Percentiles rank a stretch among this genome's conserved stretches.
phyloP scores from a whole-genome alignment of 1,140 invertebrate species.

The Acromyrmex heyeri region DNA sequence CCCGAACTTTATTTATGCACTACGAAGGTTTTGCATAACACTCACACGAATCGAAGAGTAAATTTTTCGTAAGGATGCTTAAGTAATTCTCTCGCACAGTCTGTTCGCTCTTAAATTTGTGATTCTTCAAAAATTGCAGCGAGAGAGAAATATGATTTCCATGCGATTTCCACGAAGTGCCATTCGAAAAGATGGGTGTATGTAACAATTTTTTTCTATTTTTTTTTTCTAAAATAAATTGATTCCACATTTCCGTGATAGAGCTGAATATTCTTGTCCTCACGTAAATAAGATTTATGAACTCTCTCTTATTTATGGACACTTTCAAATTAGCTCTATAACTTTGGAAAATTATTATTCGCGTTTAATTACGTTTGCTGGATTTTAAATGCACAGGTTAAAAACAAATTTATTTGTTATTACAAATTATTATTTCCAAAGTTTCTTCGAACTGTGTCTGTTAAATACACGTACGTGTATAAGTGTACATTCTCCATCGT shows the following conservation, averaged over 20 bases:
- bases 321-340: not conserved
- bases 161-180: constrained; percentile 28
- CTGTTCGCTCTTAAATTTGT: constrained; percentile 23
- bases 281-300: constrained; percentile 39
- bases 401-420: constrained; percentile 10
- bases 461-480: not conserved
- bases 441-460: not conserved
- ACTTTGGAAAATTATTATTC: constrained; percentile 42
- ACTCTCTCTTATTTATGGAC: constrained; percentile 29
- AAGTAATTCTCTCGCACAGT: not conserved
- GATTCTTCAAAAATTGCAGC: constrained; percentile 24
- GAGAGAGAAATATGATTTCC: not conserved
- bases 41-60: constrained; percentile 40
- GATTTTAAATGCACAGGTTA: not conserved
- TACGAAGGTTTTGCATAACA: constrained; percentile 7
- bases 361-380: not conserved
- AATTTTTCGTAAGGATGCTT: constrained; percentile 27
- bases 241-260: constrained; percentile 12
- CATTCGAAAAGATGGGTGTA: constrained; percentile 12
- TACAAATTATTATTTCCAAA: not conserved
- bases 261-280: constrained; percentile 39
- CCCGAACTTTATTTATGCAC: constrained; percentile 47
- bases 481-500: not conserved
- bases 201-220: not conserved
- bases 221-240: constrained; percentile 61